A percentile compares a stretch with the other conserved stretches of the same genome.
phyloP scores from a whole-genome alignment of 1,140 invertebrate species.

The Pristionchus pacificus region DNA sequence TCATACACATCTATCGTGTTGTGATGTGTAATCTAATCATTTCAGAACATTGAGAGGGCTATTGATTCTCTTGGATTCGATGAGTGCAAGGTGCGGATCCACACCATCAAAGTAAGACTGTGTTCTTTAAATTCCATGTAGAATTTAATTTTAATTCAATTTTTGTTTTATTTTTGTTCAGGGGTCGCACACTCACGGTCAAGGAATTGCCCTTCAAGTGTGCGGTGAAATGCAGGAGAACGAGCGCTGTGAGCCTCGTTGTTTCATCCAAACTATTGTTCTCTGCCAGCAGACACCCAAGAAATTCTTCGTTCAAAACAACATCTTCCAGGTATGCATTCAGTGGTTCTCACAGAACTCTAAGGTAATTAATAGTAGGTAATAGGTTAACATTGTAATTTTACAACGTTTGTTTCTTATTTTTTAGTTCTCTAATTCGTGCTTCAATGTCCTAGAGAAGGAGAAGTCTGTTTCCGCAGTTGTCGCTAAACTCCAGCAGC shows the following conservation, averaged over 20 bases:
- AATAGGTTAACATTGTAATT: too few relatives aligned
- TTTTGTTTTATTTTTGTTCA: conserved; percentile 2
- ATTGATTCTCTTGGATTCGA: conserved; percentile 7
- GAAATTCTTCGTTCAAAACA: conserved; percentile 29
- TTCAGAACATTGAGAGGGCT: conserved; percentile 21
- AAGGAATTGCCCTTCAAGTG: conserved; percentile 17
- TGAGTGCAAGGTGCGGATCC: conserved; percentile 14
- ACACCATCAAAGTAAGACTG: conserved; percentile 25
- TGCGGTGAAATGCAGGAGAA: conserved; percentile 13
- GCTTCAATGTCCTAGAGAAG: too few relatives aligned
- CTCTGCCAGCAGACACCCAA: conserved; percentile 25
- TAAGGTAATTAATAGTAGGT: too few relatives aligned
- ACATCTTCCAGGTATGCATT: conserved; percentile 16
- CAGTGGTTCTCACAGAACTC: conserved; percentile 1
- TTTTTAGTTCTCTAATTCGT: too few relatives aligned
- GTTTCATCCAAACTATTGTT: conserved; percentile 27
- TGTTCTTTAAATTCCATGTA: too few relatives aligned
- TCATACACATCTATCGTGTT: too few relatives aligned
- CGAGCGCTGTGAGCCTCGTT: not conserved
- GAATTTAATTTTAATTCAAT: not conserved
- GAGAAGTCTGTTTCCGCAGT: too few relatives aligned
- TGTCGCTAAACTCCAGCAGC: too few relatives aligned
- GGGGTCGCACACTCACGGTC: conserved; percentile 4
- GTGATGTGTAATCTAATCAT: too few relatives aligned
- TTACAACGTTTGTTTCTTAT: too few relatives aligned